Base-by-base conservation (phyloP, 2,888 invertebrate genomes). In the Reticulitermes lucifugus region DNA sequence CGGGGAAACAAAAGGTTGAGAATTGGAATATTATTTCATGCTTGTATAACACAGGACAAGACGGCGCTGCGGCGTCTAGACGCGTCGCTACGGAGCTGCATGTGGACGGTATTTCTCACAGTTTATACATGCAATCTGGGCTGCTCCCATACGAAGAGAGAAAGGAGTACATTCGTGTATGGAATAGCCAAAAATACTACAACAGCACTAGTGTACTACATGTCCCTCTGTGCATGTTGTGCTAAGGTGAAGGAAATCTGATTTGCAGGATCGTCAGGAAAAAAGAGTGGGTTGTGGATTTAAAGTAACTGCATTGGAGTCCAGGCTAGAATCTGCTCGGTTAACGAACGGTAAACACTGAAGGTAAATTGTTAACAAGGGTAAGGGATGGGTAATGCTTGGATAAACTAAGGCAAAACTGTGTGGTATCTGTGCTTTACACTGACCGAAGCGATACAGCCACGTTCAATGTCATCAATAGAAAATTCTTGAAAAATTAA, bases 281-380 rank as follows among this genome's bases (percentile, higher is more conserved):
- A 41, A 21, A 3, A 46, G 41, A 29, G 14, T 21, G 73, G 73
- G 73, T 12, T 29, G 41, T 21, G 41, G 73, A 73, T 21, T 25
- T 9, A 73, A 41, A 73, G 73, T 21, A 25, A 65, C 65, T 65
- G 65, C 65, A 65, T n/a, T 9, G 25, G 29, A 73, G 73, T 41
- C 73, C 73, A 73, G 18, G 73, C n/a, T 25, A 25, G n/a, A 65
- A 65, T 6, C 65, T n/a, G 41, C 41, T 3, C 41, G 1, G 73
- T 73, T 73, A 73, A 73, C 73, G 73, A 73, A 73, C 35, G 25
- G 73, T 35, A 73, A 73, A 73, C 73, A 73, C 41, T 41, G 73
- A 6, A 41, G 35, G 73, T 12, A 35, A 41, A 73, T 25, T 29
- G 73, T 73, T 73, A 73, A 35, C 73, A 41, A 73, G 73, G 35